Conservation (phyloP, 2,888 invertebrate species). For the Amorpha juglandis region DNA sequence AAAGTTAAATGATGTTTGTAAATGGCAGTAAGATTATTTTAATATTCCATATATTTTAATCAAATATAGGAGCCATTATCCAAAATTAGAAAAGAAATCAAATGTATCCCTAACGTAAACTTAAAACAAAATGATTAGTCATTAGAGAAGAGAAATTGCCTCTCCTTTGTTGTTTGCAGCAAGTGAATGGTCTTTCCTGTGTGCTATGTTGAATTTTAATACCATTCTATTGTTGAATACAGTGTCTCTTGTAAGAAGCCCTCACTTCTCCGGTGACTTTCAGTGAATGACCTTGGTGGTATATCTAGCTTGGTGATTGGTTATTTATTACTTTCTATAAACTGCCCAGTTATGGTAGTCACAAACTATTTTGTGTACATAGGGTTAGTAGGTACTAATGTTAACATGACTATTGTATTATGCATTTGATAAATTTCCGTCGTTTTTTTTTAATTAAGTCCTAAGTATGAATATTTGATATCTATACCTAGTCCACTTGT, state of each 20-base stretch:
- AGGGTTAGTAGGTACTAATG: too few relatives aligned
- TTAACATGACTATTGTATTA: background rate
- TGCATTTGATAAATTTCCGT: background rate
- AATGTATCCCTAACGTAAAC: background rate
- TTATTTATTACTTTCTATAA: background rate
- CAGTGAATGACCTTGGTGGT: background rate
- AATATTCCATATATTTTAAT: background rate
- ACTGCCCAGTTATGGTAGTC: background rate
- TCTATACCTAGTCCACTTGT: background rate
- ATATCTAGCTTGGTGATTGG: background rate
- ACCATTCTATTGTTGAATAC: conserved; percentile 9
- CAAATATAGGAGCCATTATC: too few relatives aligned
- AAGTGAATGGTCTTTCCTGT: conserved; percentile 15
- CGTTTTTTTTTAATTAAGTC: background rate
- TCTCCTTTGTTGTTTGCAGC: background rate
- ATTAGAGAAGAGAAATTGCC: conserved; percentile 6
- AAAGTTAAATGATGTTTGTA: too few relatives aligned
- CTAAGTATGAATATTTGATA: background rate
- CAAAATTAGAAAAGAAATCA: too few relatives aligned
- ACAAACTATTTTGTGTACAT: background rate
- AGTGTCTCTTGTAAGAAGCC: background rate
- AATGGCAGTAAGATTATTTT: too few relatives aligned
- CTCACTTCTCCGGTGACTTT: background rate
- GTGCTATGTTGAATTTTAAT: conserved; percentile 22
- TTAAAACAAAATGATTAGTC: conserved; percentile 16